Base-by-base conservation (phyloP, 92 coral and sea anemone genomes). In the Chrysogorgia sp. region DNA sequence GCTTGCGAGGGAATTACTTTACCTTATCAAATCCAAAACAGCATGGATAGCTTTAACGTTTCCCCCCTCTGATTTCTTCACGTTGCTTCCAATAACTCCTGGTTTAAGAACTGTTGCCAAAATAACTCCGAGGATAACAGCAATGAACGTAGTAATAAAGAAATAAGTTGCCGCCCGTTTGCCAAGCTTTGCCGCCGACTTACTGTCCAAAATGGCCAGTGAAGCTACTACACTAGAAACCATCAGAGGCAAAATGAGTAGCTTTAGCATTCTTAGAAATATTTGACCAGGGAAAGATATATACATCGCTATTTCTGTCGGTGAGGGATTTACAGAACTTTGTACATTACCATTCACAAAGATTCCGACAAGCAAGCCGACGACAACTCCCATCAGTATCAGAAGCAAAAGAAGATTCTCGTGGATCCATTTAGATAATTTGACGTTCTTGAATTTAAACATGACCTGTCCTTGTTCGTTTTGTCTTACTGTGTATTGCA, bases 261-360 rank as follows among this genome's bases (percentile, higher is more conserved):
- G 58, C 67, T 87, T 87, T 2, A 92, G 63, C 92, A 90, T 90
- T 86, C 90, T 86, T 92, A 92, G 88, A 81, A 92, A 91, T 41
- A 92, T 86, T 50, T 92, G 96, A 1, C 97, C 97, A 3, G 97
- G 97, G 49, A 92, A 92, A 1, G 92, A 90, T 20, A 92, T 87
- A 81, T 87, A 68, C 92, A 92, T 90, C 20, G 88, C 77, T 0
- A 93, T 82, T 0, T 85, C 82, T 15, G 80, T 81, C 33, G 85
- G 72, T 40, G 88, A 91, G n/a, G 88, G 84, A 76, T 83, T 63
- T 21, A 70, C 74, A 78, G 90, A 85, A 19, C 75, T 67, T 49
- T 86, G 88, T 17, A 91, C 91, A 26, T 87, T 83, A 33, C 82
- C 83, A 58, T 92, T 92, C 12, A 76, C 80, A 2, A 86, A 50